phyloP scores from a whole-genome alignment of 2,797 vertebrate genomes.

The Sparus aurata region DNA sequence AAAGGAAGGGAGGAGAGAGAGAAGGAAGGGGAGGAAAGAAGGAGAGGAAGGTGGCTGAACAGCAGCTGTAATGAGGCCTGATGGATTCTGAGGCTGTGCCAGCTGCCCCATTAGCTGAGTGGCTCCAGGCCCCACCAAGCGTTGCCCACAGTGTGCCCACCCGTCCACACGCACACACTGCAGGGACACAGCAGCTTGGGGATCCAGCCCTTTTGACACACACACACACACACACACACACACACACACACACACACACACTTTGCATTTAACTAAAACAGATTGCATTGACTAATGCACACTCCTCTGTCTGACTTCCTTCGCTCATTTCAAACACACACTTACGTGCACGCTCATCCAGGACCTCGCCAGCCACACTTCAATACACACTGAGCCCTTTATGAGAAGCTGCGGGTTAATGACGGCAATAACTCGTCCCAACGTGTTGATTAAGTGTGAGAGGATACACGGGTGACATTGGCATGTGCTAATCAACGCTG shows the following conservation, averaged over 20 bases:
- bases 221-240: constrained; percentile 23
- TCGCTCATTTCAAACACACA: constrained; percentile 45
- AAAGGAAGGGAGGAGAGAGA: constrained; percentile 46
- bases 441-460: constrained; percentile 70
- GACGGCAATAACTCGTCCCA: constrained; percentile 65
- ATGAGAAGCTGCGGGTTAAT: constrained; percentile 65
- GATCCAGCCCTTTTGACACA: constrained; percentile 40
- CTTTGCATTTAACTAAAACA: constrained; percentile 58
- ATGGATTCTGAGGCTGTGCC: constrained; percentile 84
- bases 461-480: constrained; percentile 62
- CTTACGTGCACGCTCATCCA: constrained; percentile 20
- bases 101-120: constrained; percentile 87
- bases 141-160: constrained; percentile 68
- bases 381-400: constrained; percentile 65
- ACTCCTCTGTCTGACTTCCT: constrained; percentile 53
- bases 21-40: constrained; percentile 33
- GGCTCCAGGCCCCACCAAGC: constrained; percentile 66
- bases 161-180: constrained; percentile 52
- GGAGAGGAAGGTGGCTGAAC: constrained; percentile 57
- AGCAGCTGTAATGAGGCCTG: constrained; percentile 78
- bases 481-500: constrained; percentile 68
- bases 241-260: constrained; percentile 33
- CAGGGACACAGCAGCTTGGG: constrained; percentile 40
- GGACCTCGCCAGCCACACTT: constrained; percentile 61
- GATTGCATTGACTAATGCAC: constrained; percentile 57